Evolutionary conservation across 2,797 vertebrate species (phyloP), one percentile per base, ranked within the genome.

Genomic region (Notolepis coatsorum): DNA sequence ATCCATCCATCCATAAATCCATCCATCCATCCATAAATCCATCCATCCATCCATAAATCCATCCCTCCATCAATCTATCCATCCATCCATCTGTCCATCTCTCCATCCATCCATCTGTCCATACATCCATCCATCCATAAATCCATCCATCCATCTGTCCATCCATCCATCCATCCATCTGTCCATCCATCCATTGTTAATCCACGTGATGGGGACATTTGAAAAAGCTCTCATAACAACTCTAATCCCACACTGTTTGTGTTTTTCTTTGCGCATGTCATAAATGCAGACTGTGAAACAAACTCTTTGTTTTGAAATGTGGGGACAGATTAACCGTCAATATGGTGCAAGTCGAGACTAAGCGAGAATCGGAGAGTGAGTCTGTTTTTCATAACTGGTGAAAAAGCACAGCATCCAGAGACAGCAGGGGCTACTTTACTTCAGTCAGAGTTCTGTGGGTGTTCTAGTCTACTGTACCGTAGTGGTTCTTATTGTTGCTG

Each of bases 241-340:
- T 12, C 8, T 73, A 72, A 86, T 84, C 77, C 76, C 60, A 13
- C 57, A 7, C 17, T 58, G 64, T 67, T 75, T 76, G 48, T 35
- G 51, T 35, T 5, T 50, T 42, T 28, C 48, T 62, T 58, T 52
- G 24, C 35, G 31, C 5, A 24, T 25, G 31, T 65, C 20, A 54
- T 23, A 39, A 61, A 65, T 15, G 31, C 53, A 20, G 61, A 50
- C 51, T 77, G 68, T 42, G 71, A 81, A 71, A 61, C 53, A 71
- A 66, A 56, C 24, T 24, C 30, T 30, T 59, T 81, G 63, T 71
- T 73, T 60, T 64, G 60, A 65, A 10, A 28, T 18, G 52, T 38
- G 35, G 3, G 6, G 51, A 17, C 3, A 33, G 77, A 80, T 77
- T 68, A 69, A n/a, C 37, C 49, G 51, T 70, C 61, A 58, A 23